Conservation (phyloP, 2,113 vertebrate species). For the Scortum barcoo region DNA sequence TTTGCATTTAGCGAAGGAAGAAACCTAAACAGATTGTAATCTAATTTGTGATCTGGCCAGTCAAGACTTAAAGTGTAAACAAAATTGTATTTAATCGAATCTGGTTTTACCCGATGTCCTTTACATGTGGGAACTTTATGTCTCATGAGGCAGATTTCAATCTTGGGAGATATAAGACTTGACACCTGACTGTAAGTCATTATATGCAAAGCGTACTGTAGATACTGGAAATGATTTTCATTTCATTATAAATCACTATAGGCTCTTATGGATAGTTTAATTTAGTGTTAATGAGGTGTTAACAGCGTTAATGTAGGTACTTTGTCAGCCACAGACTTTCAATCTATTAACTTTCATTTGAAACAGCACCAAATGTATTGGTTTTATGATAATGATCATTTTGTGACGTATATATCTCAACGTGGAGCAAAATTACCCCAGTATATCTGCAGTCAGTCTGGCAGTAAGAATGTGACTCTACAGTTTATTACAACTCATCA, state of each 20-base stretch:
- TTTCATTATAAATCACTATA: constrained; percentile 13
- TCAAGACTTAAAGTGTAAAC: neutral
- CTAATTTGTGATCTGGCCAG: no score
- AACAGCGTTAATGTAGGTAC: neutral
- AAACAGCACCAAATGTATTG: neutral
- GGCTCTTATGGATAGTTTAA: neutral
- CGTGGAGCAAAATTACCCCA: neutral
- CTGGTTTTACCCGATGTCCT: neutral
- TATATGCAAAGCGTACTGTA: neutral
- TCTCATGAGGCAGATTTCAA: neutral
- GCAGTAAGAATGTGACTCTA: constrained; percentile 39
- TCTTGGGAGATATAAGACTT: neutral
- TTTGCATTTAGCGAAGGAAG: no score
- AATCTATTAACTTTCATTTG: neutral
- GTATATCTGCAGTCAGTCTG: constrained; percentile 35
- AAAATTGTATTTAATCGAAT: neutral
- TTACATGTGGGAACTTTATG: neutral
- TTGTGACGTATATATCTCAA: neutral
- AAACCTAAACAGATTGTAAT: no score
- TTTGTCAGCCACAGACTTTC: constrained; percentile 1
- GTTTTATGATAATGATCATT: neutral
- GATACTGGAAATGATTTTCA: neutral
- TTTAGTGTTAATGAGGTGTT: neutral
- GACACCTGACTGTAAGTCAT: neutral
- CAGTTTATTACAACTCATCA: constrained; percentile 18